Evolutionary conservation across 2,797 vertebrate genomes (phyloP).

Genomic region (Hoplostethus atlanticus): DNA sequence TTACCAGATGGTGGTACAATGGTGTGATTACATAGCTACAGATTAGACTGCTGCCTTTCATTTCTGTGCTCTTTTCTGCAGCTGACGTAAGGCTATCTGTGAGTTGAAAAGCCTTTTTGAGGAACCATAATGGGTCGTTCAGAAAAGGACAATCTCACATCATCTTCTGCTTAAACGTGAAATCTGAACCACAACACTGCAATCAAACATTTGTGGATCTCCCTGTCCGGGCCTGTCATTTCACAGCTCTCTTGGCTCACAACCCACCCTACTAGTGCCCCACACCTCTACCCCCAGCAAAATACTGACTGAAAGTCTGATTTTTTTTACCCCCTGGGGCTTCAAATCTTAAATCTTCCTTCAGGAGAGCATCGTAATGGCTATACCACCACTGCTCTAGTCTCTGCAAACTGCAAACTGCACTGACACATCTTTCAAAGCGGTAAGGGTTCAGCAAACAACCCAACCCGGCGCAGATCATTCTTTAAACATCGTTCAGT

Average conservation of each 20-base stretch:
- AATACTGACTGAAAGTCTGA: too few relatives aligned
- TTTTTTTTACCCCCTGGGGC: too few relatives aligned
- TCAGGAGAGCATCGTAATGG: too few relatives aligned
- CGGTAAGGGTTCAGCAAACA: not conserved
- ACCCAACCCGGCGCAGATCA: not conserved
- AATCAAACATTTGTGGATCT: slow-evolving; percentile 46
- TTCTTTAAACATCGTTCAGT: not conserved
- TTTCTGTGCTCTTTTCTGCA: not conserved
- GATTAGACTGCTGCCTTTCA: not conserved
- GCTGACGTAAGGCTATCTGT: slow-evolving; percentile 35
- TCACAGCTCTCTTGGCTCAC: not conserved
- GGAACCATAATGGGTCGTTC: slow-evolving; percentile 38
- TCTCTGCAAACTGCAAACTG: too few relatives aligned
- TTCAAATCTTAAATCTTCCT: too few relatives aligned
- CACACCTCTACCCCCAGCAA: too few relatives aligned
- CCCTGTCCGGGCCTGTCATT: not conserved
- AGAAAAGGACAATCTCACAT: slow-evolving; percentile 40
- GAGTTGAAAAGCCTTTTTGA: slow-evolving; percentile 28
- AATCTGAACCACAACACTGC: slow-evolving; percentile 32
- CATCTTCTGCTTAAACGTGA: slow-evolving; percentile 53
- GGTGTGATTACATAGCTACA: slow-evolving; percentile 19
- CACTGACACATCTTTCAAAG: not conserved
- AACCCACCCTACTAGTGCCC: not conserved
- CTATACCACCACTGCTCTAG: too few relatives aligned
- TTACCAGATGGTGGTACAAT: slow-evolving; percentile 33